Evolutionary conservation across 2,113 vertebrate genomes (phyloP), one percentile per base, ranked within the genome.

Genomic region (Nanorana parkeri): DNA sequence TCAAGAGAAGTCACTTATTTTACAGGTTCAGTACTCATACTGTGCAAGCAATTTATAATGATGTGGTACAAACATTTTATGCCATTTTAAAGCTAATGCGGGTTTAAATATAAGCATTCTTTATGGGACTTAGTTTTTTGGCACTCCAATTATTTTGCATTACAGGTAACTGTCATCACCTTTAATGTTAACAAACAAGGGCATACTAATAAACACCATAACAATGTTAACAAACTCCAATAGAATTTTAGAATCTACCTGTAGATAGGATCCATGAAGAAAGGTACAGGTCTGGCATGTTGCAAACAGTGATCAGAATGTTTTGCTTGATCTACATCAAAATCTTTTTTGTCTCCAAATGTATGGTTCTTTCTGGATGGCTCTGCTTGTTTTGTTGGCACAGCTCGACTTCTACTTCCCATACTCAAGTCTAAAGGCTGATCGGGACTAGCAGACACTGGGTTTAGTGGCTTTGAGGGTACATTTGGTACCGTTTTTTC

Each of bases 241-340:
- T 29, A 68, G 5, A 36, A 6, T 36, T 36, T 36, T 36, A 41
- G 17, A 66, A 11, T 1, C 92, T 98, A 99, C 98, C 98, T 99
- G 94, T 99, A 99, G 83, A 99, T 99, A n/a, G 98, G 98, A 88
- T 99, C 98, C 98, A 99, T 99, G 87, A 99, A 99, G 93, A 99
- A 98, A 0, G 97, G 97, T 3, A 96, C 97, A 23, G 98, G 97
- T 85, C 96, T 94, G 81, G 97, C 97, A 0, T 99, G 97, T 86
- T 99, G 97, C 88, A 99, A 90, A 47, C 96, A 97, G 36, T 94
- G 91, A 81, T 99, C 96, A 0, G 94, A 88, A 7, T 92, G 84
- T 85, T 96, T 94, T 80, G 95, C 95, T 10, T 92, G 87, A 47
- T 96, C 95, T 0, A 90, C 29, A 68, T 89, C 90, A 1, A 71